These are phyloP conservation scores for Drosophila nigricruria DNA, from an alignment of 2,888 invertebrate genomes.

Conservation along the genomic window DNA sequence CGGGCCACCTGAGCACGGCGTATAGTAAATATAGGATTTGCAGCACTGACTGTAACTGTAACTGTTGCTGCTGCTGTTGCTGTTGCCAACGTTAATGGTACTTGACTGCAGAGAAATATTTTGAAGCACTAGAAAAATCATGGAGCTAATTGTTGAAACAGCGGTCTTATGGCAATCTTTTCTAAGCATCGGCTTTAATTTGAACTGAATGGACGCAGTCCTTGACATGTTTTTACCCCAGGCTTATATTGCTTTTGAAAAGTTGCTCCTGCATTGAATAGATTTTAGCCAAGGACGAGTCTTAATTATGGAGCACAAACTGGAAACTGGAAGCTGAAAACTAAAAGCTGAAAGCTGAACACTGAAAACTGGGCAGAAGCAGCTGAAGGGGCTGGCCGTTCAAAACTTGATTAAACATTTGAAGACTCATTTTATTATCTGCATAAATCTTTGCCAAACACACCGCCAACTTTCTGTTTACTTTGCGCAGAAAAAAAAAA, in stretches of 20 bases:
- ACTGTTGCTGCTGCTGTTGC: conserved; percentile 9
- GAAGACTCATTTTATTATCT: conserved; percentile 78
- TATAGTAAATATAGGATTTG: conserved; percentile 21
- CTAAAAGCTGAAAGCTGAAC: conserved; percentile 1
- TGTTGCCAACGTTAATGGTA: conserved; percentile 26
- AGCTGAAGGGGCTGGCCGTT: conserved; percentile 23
- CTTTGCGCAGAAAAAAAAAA: conserved; percentile 45
- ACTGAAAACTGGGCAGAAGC: conserved; percentile 13
- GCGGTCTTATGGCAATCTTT: conserved; percentile 2
- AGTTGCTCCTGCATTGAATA: conserved; percentile 21
- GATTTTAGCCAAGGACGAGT: conserved; percentile 53
- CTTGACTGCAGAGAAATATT: conserved; percentile 9
- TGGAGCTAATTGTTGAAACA: conserved; percentile 26
- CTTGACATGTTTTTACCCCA: conserved; percentile 60
- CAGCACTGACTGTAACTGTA: conserved; percentile 11
- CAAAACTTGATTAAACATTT: conserved; percentile 74
- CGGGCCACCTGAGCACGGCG: conserved; percentile 44
- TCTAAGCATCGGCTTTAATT: conserved; percentile 14
- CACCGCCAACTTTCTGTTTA: conserved; percentile 67
- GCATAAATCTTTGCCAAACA: conserved; percentile 72
- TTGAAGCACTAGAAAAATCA: conserved; percentile 9
- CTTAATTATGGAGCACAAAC: conserved; percentile 60
- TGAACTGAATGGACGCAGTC: conserved; percentile 42
- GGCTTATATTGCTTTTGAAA: conserved; percentile 39
- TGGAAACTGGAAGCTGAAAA: conserved; percentile 3